Evolutionary conservation across 2,113 vertebrate genomes (phyloP).

Genomic region (Prunella fulvescens): DNA sequence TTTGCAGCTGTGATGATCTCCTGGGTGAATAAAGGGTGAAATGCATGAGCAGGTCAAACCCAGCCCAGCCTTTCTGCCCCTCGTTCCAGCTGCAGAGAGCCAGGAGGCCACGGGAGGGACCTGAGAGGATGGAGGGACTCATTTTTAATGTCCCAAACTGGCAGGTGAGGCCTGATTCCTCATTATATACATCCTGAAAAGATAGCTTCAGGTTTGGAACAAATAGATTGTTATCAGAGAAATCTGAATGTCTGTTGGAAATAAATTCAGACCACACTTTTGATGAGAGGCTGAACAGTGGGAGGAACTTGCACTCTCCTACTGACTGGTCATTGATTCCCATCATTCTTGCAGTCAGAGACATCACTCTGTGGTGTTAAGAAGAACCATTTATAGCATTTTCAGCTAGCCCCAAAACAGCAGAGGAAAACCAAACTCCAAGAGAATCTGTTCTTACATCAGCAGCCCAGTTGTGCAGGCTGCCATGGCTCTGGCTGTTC

Average conservation of each 20-base stretch:
- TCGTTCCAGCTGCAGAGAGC: rapidly evolving
- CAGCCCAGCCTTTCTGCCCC: background rate
- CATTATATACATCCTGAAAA: background rate
- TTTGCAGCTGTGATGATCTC: background rate
- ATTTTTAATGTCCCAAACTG: background rate
- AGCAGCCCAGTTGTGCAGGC: background rate
- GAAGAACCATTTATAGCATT: background rate
- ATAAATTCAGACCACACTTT: background rate
- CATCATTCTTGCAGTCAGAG: background rate
- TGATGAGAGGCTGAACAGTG: background rate
- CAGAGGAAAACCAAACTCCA: background rate
- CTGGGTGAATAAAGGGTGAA: background rate
- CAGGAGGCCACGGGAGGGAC: background rate
- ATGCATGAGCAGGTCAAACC: background rate
- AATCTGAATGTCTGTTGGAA: rapidly evolving
- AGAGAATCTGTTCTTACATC: background rate
- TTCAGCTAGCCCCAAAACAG: background rate
- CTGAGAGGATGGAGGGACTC: background rate
- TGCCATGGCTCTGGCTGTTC: background rate
- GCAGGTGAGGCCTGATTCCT: background rate
- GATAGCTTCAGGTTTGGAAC: background rate
- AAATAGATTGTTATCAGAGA: background rate
- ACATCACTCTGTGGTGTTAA: background rate
- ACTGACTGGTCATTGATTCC: background rate
- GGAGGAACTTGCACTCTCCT: background rate